Percentiles rank a stretch among this genome's conserved stretches.
Evolutionary conservation across 2,797 vertebrate species (phyloP).

Genomic region (Syngnathus rostellatus): DNA sequence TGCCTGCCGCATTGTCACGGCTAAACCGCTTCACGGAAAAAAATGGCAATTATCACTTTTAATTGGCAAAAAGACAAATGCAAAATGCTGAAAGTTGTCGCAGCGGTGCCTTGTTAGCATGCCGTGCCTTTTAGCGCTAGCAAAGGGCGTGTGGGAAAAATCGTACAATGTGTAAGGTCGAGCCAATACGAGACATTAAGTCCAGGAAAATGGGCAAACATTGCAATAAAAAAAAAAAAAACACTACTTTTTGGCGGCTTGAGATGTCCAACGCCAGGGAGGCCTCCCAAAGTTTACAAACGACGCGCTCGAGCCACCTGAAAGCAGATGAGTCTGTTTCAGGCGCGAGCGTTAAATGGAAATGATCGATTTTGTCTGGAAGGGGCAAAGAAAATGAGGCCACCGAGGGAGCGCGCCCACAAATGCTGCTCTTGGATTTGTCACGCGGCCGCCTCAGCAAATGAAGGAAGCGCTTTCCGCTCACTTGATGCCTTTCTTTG

Average conservation of each 20-base stretch:
- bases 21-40: neutral
- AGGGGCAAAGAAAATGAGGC: neutral
- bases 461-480: neutral
- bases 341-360: neutral
- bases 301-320: too few relatives aligned
- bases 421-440: neutral
- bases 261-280: neutral
- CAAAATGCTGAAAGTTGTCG: neutral
- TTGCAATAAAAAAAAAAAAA: too few relatives aligned
- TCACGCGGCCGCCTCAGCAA: neutral
- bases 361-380: conserved; percentile 3
- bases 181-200: too few relatives aligned
- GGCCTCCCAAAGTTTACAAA: neutral
- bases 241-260: neutral
- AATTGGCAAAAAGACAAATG: neutral
- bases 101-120: neutral
- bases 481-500: neutral
- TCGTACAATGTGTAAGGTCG: too few relatives aligned
- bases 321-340: neutral
- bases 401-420: neutral
- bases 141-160: neutral
- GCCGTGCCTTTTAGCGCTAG: too few relatives aligned
- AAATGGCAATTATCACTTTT: neutral
- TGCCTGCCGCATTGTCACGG: neutral
- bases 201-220: too few relatives aligned